Percentiles rank a stretch among this genome's conserved stretches.
phyloP scores from a whole-genome alignment of 2,113 vertebrate species.

The Dipodomys merriami region DNA sequence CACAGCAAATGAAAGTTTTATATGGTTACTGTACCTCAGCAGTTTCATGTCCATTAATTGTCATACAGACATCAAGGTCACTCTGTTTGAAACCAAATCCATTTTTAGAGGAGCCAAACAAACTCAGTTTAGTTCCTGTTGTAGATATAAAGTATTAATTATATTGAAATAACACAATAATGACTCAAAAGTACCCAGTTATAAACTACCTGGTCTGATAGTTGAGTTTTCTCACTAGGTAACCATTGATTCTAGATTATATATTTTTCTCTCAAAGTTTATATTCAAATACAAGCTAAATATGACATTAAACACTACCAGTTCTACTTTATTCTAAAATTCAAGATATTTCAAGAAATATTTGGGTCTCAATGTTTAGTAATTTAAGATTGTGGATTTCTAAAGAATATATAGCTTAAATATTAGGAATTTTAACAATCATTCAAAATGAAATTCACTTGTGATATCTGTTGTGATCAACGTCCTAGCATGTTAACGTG shows the following conservation, averaged over 20 bases:
- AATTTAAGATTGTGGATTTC: background rate
- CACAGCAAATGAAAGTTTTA: slow-evolving; percentile 52
- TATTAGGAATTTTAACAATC: no score
- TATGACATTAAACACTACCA: background rate
- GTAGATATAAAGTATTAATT: slow-evolving; percentile 49
- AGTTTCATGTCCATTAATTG: slow-evolving; percentile 91
- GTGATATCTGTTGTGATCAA: background rate
- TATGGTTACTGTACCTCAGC: slow-evolving; percentile 88
- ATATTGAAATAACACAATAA: slow-evolving; percentile 49
- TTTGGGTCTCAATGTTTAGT: slow-evolving; percentile 7
- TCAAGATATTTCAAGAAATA: slow-evolving; percentile 38
- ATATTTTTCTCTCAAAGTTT: background rate
- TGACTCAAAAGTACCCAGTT: slow-evolving; percentile 49
- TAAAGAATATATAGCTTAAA: background rate
- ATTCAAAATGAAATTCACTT: background rate
- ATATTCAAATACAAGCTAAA: slow-evolving; percentile 34
- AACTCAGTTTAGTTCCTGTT: slow-evolving; percentile 91
- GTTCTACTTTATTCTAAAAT: slow-evolving; percentile 29
- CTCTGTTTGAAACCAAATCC: slow-evolving; percentile 97
- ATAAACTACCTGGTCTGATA: slow-evolving; percentile 36
- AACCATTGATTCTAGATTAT: slow-evolving; percentile 11
- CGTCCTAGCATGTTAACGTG: background rate
- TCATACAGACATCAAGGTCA: slow-evolving; percentile 97
- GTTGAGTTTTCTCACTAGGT: background rate
- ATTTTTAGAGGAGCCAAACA: slow-evolving; percentile 98